Percentiles rank a stretch among this genome's conserved stretches.
phyloP scores from a whole-genome alignment of 2,888 invertebrate species.

The Syrphus vitripennis region DNA sequence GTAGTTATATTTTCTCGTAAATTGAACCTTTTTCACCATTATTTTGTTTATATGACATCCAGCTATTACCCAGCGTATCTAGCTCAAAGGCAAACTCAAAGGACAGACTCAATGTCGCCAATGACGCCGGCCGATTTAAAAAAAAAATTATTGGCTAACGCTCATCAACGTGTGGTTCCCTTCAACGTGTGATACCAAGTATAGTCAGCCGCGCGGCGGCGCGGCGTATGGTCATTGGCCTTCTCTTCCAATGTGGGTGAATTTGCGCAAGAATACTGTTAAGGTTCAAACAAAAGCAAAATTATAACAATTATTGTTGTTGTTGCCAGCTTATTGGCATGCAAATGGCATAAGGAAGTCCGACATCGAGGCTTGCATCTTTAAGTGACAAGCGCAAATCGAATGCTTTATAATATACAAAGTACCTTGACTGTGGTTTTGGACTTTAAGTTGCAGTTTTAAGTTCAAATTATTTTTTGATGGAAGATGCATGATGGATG shows the following conservation, averaged over 20 bases:
- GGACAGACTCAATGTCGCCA: constrained; percentile 58
- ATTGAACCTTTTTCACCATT: neutral
- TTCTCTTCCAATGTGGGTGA: constrained; percentile 48
- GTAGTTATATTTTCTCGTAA: neutral
- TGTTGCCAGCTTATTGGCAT: constrained; percentile 44
- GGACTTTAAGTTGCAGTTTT: constrained; percentile 2
- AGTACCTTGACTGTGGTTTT: constrained; percentile 62
- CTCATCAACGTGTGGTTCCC: constrained; percentile 29
- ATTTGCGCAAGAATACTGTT: constrained; percentile 57
- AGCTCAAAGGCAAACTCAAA: constrained; percentile 62
- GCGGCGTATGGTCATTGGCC: constrained; percentile 39
- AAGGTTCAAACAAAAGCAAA: neutral
- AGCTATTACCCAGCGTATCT: constrained; percentile 42
- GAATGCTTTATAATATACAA: too few relatives aligned
- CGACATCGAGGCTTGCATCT: constrained; percentile 57
- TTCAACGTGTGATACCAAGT: constrained; percentile 19
- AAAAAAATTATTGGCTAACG: constrained; percentile 40
- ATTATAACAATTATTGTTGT: neutral
- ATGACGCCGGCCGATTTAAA: neutral
- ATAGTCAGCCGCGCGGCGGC: neutral
- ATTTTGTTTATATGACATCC: neutral
- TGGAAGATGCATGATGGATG: constrained; percentile 18
- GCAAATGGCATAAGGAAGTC: constrained; percentile 66
- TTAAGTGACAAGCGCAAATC: constrained; percentile 19
- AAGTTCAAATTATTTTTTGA: constrained; percentile 36